phyloP scores from a whole-genome alignment of 2,888 invertebrate genomes.

The Selenia dentaria region DNA sequence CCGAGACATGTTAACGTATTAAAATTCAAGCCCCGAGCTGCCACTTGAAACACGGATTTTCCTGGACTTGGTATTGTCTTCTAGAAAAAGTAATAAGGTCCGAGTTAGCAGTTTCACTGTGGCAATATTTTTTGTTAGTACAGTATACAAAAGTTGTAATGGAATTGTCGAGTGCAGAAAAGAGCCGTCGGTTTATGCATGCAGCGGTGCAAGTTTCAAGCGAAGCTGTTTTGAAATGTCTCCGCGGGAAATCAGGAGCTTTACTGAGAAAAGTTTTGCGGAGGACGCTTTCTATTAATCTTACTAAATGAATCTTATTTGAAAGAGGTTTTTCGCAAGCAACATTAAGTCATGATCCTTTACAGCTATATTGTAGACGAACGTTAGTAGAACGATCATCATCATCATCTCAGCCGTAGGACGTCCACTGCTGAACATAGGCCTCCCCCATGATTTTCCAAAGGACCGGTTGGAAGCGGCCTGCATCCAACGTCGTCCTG shows the following conservation, averaged over 20 bases:
- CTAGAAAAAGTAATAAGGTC: constrained; percentile 31
- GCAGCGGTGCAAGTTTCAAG: constrained; percentile 39
- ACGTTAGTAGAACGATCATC: too few species aligned
- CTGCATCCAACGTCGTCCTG: too few species aligned
- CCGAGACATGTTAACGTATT: neutral
- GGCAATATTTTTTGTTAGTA: constrained; percentile 20
- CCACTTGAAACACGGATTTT: neutral
- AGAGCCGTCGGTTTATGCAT: constrained; percentile 25
- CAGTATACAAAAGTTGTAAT: constrained; percentile 35
- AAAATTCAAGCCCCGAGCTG: neutral
- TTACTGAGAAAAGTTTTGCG: neutral
- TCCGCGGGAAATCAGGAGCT: constrained; percentile 4
- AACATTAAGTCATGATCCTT: too few species aligned
- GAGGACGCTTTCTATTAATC: neutral
- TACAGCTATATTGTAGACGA: too few species aligned
- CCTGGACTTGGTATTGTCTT: constrained; percentile 7
- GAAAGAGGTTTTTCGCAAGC: too few species aligned
- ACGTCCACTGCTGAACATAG: too few species aligned
- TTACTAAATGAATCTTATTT: too few species aligned
- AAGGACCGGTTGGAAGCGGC: too few species aligned
- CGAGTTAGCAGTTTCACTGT: constrained; percentile 30
- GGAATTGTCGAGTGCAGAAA: constrained; percentile 39
- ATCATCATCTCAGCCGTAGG: too few species aligned
- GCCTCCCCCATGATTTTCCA: too few species aligned
- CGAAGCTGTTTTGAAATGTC: constrained; percentile 33